Evolutionary conservation across 1,140 invertebrate genomes (phyloP), one percentile per base, ranked within the genome.

Genomic region (Meloidogyne exigua): DNA sequence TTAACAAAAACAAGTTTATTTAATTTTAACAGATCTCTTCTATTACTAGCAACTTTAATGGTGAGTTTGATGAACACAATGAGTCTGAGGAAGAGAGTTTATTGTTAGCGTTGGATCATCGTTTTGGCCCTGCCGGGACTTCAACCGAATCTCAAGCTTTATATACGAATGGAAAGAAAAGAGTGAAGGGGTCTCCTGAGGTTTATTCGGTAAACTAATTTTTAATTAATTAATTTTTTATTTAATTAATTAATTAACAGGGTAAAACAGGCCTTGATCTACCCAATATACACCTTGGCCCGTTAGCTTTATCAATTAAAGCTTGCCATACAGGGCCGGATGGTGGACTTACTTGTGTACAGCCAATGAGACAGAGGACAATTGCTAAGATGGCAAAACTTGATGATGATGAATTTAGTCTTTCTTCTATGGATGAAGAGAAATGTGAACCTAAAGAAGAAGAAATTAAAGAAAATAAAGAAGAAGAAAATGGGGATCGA

Each of bases 311-410:
- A 13, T 87, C 87, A 49, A 89, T 93, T 57, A 88, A 91, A 36
- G 90, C 92, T 21, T 91, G 92, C 44, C 91, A 90, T 80, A 93
- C 92, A 9, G 93, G 93, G 2, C 93, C 93, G 1, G 91, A 92
- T 77, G 92, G 92, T 69, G 93, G 92, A 9, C 89, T 93, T 13
- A 92, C 92, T 1, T 91, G 84, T 80, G 84, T 86, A 18, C 82
- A 81, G 72, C 81, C 76, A 79, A 81, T 87, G 32, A 72, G 82
- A 12, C 75, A 83, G 62, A 72, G 75, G 63, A 83, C 83, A 12
- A 83, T 86, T 39, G 79, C 76, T 25, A 81, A 80, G 62, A 86
- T 86, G 84, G 85, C 83, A n/a, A 86, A 69, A 2, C 28, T 84
- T 77, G 66, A 87, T 21, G 85, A 87, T 69, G 85, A 87, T 64